Evolutionary conservation across 30 jellyfish, hydroid and myxozoan genomes (phyloP), one percentile per base, ranked within the genome.

Genomic region (Mastigias papua): DNA sequence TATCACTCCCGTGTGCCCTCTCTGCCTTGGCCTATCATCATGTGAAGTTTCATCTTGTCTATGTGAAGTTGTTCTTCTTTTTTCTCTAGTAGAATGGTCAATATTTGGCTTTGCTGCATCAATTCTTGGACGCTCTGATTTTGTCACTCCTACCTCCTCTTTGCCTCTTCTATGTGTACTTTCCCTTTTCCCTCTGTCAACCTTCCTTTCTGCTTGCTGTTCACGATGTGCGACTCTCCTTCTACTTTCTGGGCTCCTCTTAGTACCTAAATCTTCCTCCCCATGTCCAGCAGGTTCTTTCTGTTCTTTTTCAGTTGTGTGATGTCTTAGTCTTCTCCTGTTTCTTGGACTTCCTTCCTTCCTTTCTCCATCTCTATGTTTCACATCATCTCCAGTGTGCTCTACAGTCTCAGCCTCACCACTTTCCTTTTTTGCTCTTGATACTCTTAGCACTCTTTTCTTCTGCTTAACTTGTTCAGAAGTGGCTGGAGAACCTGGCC

Each of bases 31-130:
- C 61, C 7, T 33, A 1, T 37, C 76, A n/a, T 34, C 90, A 73
- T 75, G 94, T 15, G 71, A 68, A 25, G 72, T 85, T 35, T 80
- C 94, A 35, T 73, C 83, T 23, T 72, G 94, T 48, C 57, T 77
- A 46, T 73, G 78, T 11, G 88, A 78, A 32, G 88, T 84, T 23
- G 92, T 69, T 30, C 85, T 76, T 5, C 88, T 60, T 31, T 87
- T 57, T 35, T 86, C 83, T 35, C 94, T 85, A 32, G 86, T 81
- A 1, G 70, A 60, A n/a, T 62, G 73, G 21, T 51, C 84, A 37
- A 67, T 23, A 1, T 57, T 77, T 63, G 88, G 76, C 57, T 85
- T 72, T 62, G 88, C 82, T 34, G 78, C 51, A 48, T 46, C 74
- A 17, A 69, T 28, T 42, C 48, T 68, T 17, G 78, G 78, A 34